Base-by-base conservation (phyloP, 2,888 invertebrate species). In the Eumerus sabulonum region DNA sequence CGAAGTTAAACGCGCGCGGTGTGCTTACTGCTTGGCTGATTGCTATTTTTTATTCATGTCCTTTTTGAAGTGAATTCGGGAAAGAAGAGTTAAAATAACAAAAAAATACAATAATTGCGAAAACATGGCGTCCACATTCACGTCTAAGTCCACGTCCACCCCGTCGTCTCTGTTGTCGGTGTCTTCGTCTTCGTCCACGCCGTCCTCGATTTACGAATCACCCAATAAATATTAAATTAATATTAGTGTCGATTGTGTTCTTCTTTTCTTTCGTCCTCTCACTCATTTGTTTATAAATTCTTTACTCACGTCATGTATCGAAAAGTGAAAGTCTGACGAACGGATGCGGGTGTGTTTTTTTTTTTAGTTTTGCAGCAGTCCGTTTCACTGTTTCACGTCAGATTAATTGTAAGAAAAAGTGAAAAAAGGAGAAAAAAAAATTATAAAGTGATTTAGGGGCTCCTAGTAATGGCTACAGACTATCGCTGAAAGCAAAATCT, bases 121-220 rank as follows among this genome's bases (percentile, higher is more conserved):
- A 79, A 79, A 79, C 79, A 79, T 79, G 79, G 79, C 79, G 79
- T 79, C 79, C 74, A 74, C 62, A 51, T 79, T 68, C 60, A 74
- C 79, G 79, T 74, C 72, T 64, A 57, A 63, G 47, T 66, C 47
- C 47, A 57, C 71, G 47, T 66, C 47, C 47, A 47, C 70, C 44
- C 72, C 27, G 72, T 71, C 53, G 71, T 70, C 71, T 73, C 74
- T 68, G 67, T 79, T 74, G 79, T 74, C 72, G 72, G 71, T 71
- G 64, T 60, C 59, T 56, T 63, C 71, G 47, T 54, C 47, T 38
- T 54, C 70, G 56, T 76, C 27, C 77, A 64, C 59, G 71, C 64
- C 76, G 77, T 79, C 74, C 64, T 27, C 27, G 27, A 74, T 68
- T 64, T 60, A 48, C 44, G 60, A 70, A 68, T 74, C 74, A 59